Base-by-base conservation (phyloP, 2,113 vertebrate species). In the Pseudonaja textilis region DNA sequence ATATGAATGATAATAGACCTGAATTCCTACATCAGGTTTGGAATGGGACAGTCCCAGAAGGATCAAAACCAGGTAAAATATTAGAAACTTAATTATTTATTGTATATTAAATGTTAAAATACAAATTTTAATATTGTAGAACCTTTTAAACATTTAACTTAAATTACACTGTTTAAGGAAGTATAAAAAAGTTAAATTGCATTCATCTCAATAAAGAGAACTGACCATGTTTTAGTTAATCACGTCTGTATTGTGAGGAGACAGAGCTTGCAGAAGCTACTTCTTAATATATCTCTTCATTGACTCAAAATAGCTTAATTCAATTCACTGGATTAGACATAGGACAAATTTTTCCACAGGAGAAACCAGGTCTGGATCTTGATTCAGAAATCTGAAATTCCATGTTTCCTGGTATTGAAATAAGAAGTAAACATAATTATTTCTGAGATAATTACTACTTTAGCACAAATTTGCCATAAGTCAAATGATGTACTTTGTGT, bases 1-100 rank as follows among this genome's bases (percentile, higher is more conserved):
- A 99, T 97, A 99, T 99, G 98, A 99, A 99, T 93, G 99, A 99
- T 97, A 99, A 99, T 95, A 98, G 99, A 87, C 99, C 99, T 0
- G 99, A 99, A 96, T 99, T 99, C 96, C 97, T 98, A 92, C 98
- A 99, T 96, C 99, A 99, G 94, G 98, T 99, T 95, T 99, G 99
- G 98, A 99, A 99, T 86, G 99, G 99, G 89, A 98, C 98, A 4
- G 98, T 99, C 74, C 98, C 99, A 5, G 99, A 99, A 96, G 99
- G 99, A 95, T 99, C 99, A 93, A 99, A 99, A 96, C 99, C 99
- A 97, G 99, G 99, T 99, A 98, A 97, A 56, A 14, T 0, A 2
- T 4, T 74, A 26, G 26, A 25, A 20, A n/a, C 56, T 9, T 9
- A 23, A 89, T 57, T 2, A 56, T 93, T 56, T 52, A 55, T 18